Conservation (phyloP, 2,888 invertebrate species). For the Andrena praecox region DNA sequence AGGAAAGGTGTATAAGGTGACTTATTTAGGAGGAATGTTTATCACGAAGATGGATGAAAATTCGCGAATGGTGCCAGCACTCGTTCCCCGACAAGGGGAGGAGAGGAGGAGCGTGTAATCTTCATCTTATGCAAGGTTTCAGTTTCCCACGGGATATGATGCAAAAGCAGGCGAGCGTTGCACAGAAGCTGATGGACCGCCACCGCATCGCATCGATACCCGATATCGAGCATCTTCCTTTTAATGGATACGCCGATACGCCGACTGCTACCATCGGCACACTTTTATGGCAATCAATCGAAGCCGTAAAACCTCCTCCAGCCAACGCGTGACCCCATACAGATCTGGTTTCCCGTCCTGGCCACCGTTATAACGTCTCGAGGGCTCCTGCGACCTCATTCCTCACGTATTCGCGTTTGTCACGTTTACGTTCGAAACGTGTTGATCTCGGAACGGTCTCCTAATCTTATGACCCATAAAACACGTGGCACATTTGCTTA, state of each 20-base stretch:
- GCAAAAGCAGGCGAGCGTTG: slow-evolving; percentile 35
- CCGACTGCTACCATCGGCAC: slow-evolving; percentile 43
- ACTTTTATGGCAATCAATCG: slow-evolving; percentile 65
- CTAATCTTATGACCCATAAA: neutral
- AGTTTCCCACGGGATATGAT: slow-evolving; percentile 8
- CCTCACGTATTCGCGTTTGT: neutral
- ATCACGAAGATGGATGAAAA: neutral
- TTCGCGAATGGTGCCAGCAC: neutral
- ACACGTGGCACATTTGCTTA: neutral
- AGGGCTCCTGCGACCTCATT: slow-evolving; percentile 24
- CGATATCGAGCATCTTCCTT: slow-evolving; percentile 64
- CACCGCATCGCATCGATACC: slow-evolving; percentile 56
- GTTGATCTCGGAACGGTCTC: neutral
- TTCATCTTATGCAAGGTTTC: slow-evolving; percentile 9
- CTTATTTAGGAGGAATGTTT: no score
- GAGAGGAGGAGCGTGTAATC: neutral
- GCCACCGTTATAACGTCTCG: slow-evolving; percentile 44
- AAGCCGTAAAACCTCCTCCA: slow-evolving; percentile 64
- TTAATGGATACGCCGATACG: slow-evolving; percentile 65
- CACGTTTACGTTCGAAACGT: neutral
- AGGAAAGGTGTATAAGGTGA: no score
- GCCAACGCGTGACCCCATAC: slow-evolving; percentile 41
- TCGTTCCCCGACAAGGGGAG: neutral
- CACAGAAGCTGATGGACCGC: slow-evolving; percentile 38
- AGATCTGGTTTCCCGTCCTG: slow-evolving; percentile 41